Percentiles rank a stretch among this genome's conserved stretches.
phyloP scores from a whole-genome alignment of 92 coral and sea anemone species.

The Parazoanthus atlanticus region DNA sequence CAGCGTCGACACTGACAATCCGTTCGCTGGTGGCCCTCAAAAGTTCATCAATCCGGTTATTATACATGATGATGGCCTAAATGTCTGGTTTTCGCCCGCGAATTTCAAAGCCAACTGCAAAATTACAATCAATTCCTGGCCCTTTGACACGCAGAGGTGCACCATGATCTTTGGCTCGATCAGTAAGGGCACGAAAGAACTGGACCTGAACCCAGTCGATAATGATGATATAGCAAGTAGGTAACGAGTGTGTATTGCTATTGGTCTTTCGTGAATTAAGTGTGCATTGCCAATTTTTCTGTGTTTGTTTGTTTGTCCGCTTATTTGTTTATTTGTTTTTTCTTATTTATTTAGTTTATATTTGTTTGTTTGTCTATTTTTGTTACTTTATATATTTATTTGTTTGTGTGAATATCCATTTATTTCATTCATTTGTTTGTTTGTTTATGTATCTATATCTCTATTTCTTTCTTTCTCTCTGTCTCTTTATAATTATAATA shows the following conservation, averaged over 20 bases:
- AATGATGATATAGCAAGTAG: background rate
- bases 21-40: background rate
- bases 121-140: constrained; percentile 65
- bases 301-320: too few relatives aligned
- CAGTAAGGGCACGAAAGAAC: background rate
- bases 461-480: too few relatives aligned
- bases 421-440: too few relatives aligned
- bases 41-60: constrained; percentile 3
- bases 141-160: constrained; percentile 77
- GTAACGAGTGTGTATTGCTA: background rate
- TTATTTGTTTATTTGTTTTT: too few relatives aligned
- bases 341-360: too few relatives aligned
- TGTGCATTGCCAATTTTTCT: too few relatives aligned
- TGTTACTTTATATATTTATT: too few relatives aligned
- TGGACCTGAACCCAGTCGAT: background rate
- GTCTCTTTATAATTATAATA: too few relatives aligned
- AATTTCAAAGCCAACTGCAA: constrained; percentile 78
- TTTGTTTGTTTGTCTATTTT: too few relatives aligned
- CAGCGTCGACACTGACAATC: background rate
- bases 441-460: too few relatives aligned
- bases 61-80: background rate
- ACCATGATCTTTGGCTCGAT: constrained; percentile 72
- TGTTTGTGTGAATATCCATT: too few relatives aligned
- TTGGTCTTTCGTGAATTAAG: too few relatives aligned
- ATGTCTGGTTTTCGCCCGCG: constrained; percentile 82